Percentiles rank a stretch among this genome's conserved stretches.
Evolutionary conservation across 1,140 invertebrate genomes (phyloP).

Genomic region (Wasmannia auropunctata): DNA sequence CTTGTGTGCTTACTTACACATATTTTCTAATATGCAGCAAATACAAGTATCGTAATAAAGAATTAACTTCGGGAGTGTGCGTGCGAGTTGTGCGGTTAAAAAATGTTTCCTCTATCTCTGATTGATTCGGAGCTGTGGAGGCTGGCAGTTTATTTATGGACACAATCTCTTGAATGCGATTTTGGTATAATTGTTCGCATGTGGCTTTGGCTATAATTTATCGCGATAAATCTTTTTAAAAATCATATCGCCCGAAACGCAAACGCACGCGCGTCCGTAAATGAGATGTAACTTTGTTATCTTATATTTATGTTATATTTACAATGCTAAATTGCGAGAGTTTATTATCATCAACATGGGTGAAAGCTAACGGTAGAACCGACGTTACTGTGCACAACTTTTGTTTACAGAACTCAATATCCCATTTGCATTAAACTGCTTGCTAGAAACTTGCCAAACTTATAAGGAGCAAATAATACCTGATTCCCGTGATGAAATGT

Average conservation of each 20-base stretch:
- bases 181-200: not conserved
- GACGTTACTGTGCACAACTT: not conserved
- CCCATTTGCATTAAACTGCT: slow-evolving; percentile 24
- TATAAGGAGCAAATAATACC: slow-evolving; percentile 43
- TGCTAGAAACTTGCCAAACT: slow-evolving; percentile 34
- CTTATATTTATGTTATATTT: not conserved
- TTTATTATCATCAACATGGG: slow-evolving; percentile 10
- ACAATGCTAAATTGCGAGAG: slow-evolving; percentile 17
- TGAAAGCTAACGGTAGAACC: slow-evolving; percentile 8
- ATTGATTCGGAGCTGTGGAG: not conserved
- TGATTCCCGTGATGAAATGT: slow-evolving; percentile 21
- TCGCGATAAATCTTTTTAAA: not conserved
- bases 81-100: not conserved
- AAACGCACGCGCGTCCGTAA: not conserved
- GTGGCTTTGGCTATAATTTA: too few species aligned
- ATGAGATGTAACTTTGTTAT: not conserved
- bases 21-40: slow-evolving; percentile 1
- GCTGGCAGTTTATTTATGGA: not conserved
- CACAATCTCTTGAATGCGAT: slow-evolving; percentile 5
- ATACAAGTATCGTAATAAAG: not conserved
- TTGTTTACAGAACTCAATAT: slow-evolving; percentile 46
- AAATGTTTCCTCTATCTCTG: not conserved
- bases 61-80: not conserved
- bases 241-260: not conserved
- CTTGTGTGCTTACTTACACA: not conserved